Evolutionary conservation across 1,140 invertebrate genomes (phyloP), one percentile per base, ranked within the genome.

Genomic region (Heterodera schachtii): DNA sequence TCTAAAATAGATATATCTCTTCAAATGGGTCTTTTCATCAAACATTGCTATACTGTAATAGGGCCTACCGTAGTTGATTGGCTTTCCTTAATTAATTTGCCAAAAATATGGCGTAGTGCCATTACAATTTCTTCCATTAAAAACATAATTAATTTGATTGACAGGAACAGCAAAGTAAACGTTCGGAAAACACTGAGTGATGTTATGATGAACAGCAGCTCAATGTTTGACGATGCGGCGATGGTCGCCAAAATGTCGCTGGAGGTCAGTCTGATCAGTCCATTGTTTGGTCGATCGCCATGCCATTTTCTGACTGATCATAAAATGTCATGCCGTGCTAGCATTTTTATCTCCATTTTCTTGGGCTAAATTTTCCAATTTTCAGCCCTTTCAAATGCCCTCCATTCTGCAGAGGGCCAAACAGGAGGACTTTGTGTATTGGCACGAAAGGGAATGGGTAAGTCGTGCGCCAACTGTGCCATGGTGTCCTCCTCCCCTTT

Each of bases 361-460:
- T 31, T 31, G 31, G 31, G 31, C 31, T 31, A 31, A 31, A 31
- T 31, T 31, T 31, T 11, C 49, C 5, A 5, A n/a, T 52, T 86
- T 85, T 41, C 52, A 74, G 43, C 41, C 52, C 78, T 43, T 75
- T 21, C 73, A 84, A 57, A 73, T 21, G 16, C 43, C 52, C 11
- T 16, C 41, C 7, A 21, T 21, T 6, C 67, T 85, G 19, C 47
- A 83, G 31, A 81, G 81, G 43, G 88, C 88, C 7, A 66, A 83
- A n/a, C 74, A 79, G 44, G 60, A 76, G 8, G 88, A 89, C 77
- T 87, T 85, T 73, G 80, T 85, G 64, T 85, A 87, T 75, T 89
- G 88, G 89, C 88, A 89, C 78, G 88, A 89, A 60, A n/a, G 82
- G 47, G 88, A 89, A 47, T 89, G 88, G 88, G 73, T 83, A 41